phyloP scores from a whole-genome alignment of 2,113 vertebrate species.

The Bubo scandiacus region DNA sequence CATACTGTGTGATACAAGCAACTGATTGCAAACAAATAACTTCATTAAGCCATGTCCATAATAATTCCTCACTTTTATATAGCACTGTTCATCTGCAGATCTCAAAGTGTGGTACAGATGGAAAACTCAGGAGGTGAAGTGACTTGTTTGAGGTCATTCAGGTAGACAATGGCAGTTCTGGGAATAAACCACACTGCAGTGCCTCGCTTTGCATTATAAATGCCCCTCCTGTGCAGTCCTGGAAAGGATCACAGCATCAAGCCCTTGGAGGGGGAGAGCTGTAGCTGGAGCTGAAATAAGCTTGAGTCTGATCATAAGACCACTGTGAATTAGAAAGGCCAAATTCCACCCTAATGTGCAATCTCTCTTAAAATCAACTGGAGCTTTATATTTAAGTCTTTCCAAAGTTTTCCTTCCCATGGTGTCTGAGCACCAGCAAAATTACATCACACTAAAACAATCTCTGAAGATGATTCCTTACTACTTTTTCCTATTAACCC shows the following conservation, averaged over 20 bases:
- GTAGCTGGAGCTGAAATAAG: slow-evolving; percentile 15
- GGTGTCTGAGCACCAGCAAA: slow-evolving; percentile 26
- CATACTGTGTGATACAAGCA: background rate
- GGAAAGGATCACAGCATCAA: background rate
- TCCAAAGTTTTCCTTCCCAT: slow-evolving; percentile 28
- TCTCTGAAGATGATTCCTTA: slow-evolving; percentile 7
- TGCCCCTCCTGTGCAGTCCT: slow-evolving; percentile 25
- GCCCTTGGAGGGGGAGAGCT: background rate
- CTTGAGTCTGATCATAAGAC: slow-evolving; percentile 35
- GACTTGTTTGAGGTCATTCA: slow-evolving; percentile 16
- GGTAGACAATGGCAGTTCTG: slow-evolving; percentile 7
- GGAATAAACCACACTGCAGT: slow-evolving; percentile 8
- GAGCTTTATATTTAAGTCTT: slow-evolving; percentile 34
- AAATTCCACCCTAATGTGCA: slow-evolving; percentile 35
- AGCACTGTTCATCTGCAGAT: background rate
- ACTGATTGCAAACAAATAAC: background rate
- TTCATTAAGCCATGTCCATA: background rate
- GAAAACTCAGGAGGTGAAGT: slow-evolving; percentile 11
- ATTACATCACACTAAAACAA: slow-evolving; percentile 30
- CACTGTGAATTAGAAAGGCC: slow-evolving; percentile 36
- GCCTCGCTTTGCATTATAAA: slow-evolving; percentile 21
- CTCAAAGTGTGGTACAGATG: background rate
- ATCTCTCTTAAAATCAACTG: slow-evolving; percentile 32
- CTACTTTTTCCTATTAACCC: background rate
- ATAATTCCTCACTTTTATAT: background rate